These are phyloP conservation scores for Pogonocherus hispidulus DNA, from an alignment of 2,888 invertebrate species.

Conservation along the genomic window DNA sequence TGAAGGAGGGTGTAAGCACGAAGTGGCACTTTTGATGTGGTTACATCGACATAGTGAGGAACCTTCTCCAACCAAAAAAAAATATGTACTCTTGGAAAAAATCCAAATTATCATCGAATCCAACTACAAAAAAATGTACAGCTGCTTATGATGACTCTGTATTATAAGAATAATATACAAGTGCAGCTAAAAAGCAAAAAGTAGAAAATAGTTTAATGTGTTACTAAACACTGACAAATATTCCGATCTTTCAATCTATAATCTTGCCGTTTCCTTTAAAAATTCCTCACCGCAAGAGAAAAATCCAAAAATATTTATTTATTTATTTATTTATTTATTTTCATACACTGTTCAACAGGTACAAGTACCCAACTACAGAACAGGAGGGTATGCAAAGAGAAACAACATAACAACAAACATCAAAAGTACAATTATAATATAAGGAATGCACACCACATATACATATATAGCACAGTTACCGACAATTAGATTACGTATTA, in stretches of 20 bases:
- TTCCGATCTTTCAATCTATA: conserved; percentile 20
- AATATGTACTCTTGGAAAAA: conserved; percentile 1
- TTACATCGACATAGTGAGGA: conserved; percentile 16
- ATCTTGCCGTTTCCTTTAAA: background rate
- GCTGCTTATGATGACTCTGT: background rate
- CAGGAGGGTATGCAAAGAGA: too few species aligned
- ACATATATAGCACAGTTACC: too few species aligned
- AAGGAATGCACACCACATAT: too few species aligned
- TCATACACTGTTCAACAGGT: too few species aligned
- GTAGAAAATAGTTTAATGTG: conserved; percentile 29
- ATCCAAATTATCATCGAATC: background rate
- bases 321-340: too few species aligned
- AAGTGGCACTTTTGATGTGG: conserved; percentile 11
- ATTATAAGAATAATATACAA: background rate
- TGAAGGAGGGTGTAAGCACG: conserved; percentile 44
- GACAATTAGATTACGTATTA: too few species aligned
- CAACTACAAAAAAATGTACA: conserved; percentile 10
- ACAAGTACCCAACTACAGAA: too few species aligned
- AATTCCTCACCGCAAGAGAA: background rate
- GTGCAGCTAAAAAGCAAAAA: conserved; percentile 22
- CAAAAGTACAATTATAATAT: too few species aligned
- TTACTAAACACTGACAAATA: conserved; percentile 32
- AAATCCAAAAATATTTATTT: too few species aligned
- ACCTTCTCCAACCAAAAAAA: conserved; percentile 25
- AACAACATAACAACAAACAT: too few species aligned